phyloP scores from a whole-genome alignment of 2,888 invertebrate species.

The Drosophila pseudotakahashii region DNA sequence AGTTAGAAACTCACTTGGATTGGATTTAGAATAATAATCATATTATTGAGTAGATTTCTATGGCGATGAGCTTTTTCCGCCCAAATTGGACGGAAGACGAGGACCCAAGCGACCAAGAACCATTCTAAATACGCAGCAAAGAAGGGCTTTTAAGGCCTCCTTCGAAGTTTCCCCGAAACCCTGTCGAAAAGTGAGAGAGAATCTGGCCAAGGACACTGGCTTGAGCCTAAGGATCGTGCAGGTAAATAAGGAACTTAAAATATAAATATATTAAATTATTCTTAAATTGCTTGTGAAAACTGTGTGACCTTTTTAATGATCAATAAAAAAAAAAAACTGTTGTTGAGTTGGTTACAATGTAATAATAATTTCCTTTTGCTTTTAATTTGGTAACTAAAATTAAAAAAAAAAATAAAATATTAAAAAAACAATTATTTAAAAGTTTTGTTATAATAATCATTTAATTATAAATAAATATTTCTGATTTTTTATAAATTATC shows the following conservation, averaged over 20 bases:
- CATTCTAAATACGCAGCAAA: constrained; percentile 92
- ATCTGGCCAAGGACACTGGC: constrained; percentile 93
- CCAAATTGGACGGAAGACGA: constrained; percentile 88
- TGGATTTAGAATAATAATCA: neutral
- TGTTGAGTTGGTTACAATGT: no score
- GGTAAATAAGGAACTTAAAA: constrained; percentile 84
- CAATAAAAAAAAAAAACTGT: no score
- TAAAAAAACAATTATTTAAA: no score
- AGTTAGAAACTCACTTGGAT: constrained; percentile 12
- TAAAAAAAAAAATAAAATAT: neutral
- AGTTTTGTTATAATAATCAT: no score
- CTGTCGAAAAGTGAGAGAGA: constrained; percentile 92
- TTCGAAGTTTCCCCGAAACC: constrained; percentile 94
- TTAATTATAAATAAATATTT: no score
- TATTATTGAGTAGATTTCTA: constrained; percentile 84
- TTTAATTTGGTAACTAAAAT: no score
- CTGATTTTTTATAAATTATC: no score
- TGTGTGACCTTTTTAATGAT: no score
- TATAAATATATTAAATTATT: no score
- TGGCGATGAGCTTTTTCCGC: constrained; percentile 87
- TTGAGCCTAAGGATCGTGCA: constrained; percentile 93
- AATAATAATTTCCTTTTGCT: no score
- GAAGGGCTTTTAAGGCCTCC: constrained; percentile 93
- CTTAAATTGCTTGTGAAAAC: no score
- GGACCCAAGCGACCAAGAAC: constrained; percentile 93